Conservation (phyloP, 1,140 invertebrate species). For the Notospermus geniculatus region DNA sequence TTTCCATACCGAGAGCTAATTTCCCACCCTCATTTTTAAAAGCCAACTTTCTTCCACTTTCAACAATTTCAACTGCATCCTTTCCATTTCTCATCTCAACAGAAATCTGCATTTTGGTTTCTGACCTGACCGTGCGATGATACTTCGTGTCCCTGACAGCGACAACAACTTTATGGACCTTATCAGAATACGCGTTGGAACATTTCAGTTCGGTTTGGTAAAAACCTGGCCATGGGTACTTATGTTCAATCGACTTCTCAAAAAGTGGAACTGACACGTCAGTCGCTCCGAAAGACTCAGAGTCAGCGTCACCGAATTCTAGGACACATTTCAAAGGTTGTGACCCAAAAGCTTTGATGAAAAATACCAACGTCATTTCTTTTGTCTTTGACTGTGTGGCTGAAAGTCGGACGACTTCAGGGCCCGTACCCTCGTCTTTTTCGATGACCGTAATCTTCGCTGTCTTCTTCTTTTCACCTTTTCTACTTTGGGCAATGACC, state of each 20-base stretch:
- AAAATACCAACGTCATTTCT: not conserved
- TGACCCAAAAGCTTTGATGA: not conserved
- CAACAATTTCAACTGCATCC: too few relatives aligned
- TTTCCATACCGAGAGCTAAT: too few relatives aligned
- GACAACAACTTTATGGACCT: too few relatives aligned
- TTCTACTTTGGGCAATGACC: constrained; percentile 30
- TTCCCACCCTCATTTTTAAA: too few relatives aligned
- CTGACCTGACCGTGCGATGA: too few relatives aligned
- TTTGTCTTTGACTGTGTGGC: constrained; percentile 19
- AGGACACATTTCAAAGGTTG: not conserved
- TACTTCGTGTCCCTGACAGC: too few relatives aligned
- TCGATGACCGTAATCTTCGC: constrained; percentile 28
- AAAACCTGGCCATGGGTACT: too few relatives aligned
- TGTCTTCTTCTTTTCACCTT: constrained; percentile 18
- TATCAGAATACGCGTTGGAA: too few relatives aligned
- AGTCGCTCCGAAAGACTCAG: constrained; percentile 21
- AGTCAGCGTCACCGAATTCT: constrained; percentile 14
- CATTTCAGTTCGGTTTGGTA: too few relatives aligned
- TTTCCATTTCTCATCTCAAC: too few relatives aligned
- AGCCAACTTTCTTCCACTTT: too few relatives aligned
- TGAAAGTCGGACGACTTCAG: constrained; percentile 30
- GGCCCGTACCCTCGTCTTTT: constrained; percentile 37
- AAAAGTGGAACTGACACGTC: constrained; percentile 14
- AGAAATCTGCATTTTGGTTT: too few relatives aligned
- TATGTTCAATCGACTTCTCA: not conserved